These are phyloP conservation scores for Tragelaphus scriptus DNA, from an alignment of 2,113 vertebrate genomes.

Conservation along the genomic window DNA sequence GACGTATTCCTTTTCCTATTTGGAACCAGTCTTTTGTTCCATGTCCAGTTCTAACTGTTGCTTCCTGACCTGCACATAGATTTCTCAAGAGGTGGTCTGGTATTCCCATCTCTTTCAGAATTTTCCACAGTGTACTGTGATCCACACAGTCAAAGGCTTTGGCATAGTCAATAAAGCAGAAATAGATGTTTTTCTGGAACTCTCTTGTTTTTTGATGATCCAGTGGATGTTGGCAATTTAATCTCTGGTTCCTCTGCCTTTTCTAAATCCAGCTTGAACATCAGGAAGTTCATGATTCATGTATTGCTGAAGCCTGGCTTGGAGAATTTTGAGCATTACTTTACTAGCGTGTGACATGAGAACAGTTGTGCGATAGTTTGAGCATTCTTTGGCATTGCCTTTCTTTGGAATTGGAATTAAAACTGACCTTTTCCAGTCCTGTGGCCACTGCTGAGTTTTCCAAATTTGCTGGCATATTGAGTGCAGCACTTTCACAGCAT, in stretches of 20 bases:
- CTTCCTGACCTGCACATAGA: background rate
- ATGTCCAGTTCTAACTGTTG: background rate
- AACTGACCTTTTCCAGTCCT: too few relatives aligned
- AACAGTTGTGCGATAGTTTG: too few relatives aligned
- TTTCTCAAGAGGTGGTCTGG: background rate
- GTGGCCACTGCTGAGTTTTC: too few relatives aligned
- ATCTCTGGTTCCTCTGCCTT: background rate
- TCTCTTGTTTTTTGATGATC: background rate
- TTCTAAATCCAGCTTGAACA: background rate
- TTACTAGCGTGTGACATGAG: background rate
- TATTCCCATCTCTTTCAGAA: background rate
- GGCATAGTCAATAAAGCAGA: background rate
- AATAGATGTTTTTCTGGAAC: background rate
- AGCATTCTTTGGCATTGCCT: too few relatives aligned
- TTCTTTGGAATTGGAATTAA: too few relatives aligned
- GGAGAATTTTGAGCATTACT: background rate
- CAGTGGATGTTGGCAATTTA: background rate
- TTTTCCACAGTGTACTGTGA: background rate
- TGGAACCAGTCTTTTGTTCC: too few relatives aligned
- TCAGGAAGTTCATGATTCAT: fast-evolving
- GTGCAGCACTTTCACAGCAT: too few relatives aligned
- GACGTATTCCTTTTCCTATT: background rate
- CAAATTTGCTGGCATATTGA: too few relatives aligned
- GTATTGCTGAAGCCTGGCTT: background rate
- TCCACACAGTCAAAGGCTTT: background rate